These are phyloP conservation scores for Tanaodytes sp. DNA, from an alignment of 2,888 invertebrate genomes.

Conservation along the genomic window DNA sequence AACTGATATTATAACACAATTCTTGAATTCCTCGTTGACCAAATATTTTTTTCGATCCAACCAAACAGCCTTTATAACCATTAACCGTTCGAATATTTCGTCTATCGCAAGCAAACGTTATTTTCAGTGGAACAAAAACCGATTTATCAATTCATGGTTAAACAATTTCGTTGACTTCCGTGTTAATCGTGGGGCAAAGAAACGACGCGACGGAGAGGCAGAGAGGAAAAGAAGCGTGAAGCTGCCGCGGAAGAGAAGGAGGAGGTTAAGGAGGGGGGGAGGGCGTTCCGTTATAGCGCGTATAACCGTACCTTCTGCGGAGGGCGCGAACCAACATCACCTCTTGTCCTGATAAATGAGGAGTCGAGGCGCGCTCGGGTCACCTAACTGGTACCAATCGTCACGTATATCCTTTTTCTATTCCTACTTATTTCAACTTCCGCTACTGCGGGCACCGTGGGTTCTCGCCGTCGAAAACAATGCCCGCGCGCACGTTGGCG, in stretches of 20 bases:
- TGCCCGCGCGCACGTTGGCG: constrained; percentile 7
- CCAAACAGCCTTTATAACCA: too few relatives aligned
- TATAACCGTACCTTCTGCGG: constrained; percentile 66
- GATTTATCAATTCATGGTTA: too few relatives aligned
- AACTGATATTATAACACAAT: too few relatives aligned
- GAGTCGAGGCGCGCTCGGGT: constrained; percentile 56
- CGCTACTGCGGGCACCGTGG: constrained; percentile 55
- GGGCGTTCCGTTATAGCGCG: constrained; percentile 60
- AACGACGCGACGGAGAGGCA: constrained; percentile 1
- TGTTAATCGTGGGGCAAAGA: too few relatives aligned
- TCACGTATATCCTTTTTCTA: constrained; percentile 53
- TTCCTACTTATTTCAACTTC: constrained; percentile 44
- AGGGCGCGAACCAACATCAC: constrained; percentile 69
- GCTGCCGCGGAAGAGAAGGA: too few relatives aligned
- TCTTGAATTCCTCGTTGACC: too few relatives aligned
- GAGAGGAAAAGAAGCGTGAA: constrained; percentile 28
- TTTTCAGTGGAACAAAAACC: too few relatives aligned
- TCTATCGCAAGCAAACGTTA: too few relatives aligned
- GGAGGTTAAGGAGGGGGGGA: constrained; percentile 42
- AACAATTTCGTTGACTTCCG: too few relatives aligned
- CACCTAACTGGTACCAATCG: constrained; percentile 60
- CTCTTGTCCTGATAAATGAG: constrained; percentile 63
- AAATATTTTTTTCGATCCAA: too few relatives aligned
- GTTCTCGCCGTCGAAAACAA: constrained; percentile 37
- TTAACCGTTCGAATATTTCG: too few relatives aligned